phyloP scores from a whole-genome alignment of 2,888 invertebrate species.

The Pachymerium ferrugineum region DNA sequence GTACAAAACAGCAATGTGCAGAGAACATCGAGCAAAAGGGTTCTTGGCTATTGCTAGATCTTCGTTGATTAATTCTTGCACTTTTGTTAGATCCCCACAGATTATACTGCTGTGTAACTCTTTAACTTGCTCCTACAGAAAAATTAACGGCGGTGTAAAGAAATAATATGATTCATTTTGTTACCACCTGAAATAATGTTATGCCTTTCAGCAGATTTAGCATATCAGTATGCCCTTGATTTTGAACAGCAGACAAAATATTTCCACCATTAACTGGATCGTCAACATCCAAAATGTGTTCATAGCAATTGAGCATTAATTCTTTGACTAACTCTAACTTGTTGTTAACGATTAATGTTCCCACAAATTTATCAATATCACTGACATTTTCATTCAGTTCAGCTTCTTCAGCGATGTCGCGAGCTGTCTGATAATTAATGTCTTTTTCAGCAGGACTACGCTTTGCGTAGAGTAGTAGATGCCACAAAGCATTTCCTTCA shows the following conservation, averaged over 20 bases:
- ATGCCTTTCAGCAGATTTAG: conserved; percentile 65
- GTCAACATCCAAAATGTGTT: conserved; percentile 69
- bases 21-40: conserved; percentile 62
- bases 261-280: conserved; percentile 54
- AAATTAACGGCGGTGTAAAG: neutral
- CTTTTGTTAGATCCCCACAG: conserved; percentile 57
- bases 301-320: conserved; percentile 73
- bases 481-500: conserved; percentile 70
- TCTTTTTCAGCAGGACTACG: conserved; percentile 76
- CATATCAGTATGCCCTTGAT: conserved; percentile 63
- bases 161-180: neutral
- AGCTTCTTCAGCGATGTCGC: conserved; percentile 76
- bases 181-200: conserved; percentile 64
- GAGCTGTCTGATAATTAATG: conserved; percentile 76
- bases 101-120: conserved; percentile 68
- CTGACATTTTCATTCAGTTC: conserved; percentile 70
- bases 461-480: conserved; percentile 71
- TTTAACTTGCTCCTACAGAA: conserved; percentile 65
- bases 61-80: conserved; percentile 50
- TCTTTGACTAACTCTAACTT: conserved; percentile 62
- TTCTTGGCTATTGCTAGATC: conserved; percentile 59
- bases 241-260: conserved; percentile 64
- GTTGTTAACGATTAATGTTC: conserved; percentile 48
- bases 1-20: conserved; percentile 80
- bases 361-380: conserved; percentile 73